A percentile compares a stretch with the other conserved stretches of the same genome.
phyloP scores from a whole-genome alignment of 2,888 invertebrate genomes.

The Hydrotaea cyrtoneurina region DNA sequence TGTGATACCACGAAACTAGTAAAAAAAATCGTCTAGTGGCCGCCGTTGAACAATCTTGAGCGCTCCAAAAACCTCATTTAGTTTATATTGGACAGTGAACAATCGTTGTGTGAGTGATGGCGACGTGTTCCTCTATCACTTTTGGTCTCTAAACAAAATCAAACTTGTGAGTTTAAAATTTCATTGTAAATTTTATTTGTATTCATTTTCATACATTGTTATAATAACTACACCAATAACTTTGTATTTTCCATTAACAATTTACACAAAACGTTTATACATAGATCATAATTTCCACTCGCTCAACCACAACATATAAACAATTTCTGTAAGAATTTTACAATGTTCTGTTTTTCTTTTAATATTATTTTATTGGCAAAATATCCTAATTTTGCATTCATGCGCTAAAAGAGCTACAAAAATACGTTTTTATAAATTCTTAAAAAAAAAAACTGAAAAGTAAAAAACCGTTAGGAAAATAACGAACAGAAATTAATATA shows the following conservation, averaged over 20 bases:
- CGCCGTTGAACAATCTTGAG: too few relatives aligned
- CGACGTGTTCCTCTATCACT: too few relatives aligned
- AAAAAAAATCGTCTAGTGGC: too few relatives aligned
- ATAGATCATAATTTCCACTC: background rate
- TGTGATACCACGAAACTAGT: too few relatives aligned
- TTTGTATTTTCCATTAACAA: constrained; percentile 13
- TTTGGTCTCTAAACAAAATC: background rate
- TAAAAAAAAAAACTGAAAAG: constrained; percentile 8
- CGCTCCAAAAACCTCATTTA: too few relatives aligned
- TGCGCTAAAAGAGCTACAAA: constrained; percentile 56
- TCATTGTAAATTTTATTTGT: constrained; percentile 15
- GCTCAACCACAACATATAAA: background rate
- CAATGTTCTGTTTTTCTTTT: background rate
- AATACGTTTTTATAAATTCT: constrained; percentile 40
- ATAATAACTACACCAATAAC: constrained; percentile 11
- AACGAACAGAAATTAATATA: constrained; percentile 30
- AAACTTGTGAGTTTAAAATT: constrained; percentile 5
- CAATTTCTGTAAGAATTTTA: background rate
- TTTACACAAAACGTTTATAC: constrained; percentile 10
- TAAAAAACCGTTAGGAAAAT: background rate
- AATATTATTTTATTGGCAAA: background rate
- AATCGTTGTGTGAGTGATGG: too few relatives aligned
- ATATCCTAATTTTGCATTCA: background rate
- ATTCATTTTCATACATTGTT: background rate
- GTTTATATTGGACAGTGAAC: too few relatives aligned